A percentile compares a stretch with the other conserved stretches of the same genome.
Evolutionary conservation across 30 jellyfish, hydroid and myxozoan genomes (phyloP).

Genomic region (Hydractinia echinata): DNA sequence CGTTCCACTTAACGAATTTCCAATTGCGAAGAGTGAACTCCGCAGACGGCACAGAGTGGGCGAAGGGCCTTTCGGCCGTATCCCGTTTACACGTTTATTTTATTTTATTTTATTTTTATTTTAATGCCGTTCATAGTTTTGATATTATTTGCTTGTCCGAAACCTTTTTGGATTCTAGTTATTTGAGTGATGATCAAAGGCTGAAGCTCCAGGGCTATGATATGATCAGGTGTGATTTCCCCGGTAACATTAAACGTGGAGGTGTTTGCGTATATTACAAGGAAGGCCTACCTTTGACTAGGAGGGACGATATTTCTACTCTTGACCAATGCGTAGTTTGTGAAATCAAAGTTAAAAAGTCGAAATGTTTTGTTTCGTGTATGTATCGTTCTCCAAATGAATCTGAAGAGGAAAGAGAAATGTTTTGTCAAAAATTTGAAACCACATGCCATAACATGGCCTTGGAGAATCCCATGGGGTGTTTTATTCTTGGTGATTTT

Average conservation of each 20-base stretch:
- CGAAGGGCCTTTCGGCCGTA: no score
- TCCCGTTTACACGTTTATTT: no score
- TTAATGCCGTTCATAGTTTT: neutral
- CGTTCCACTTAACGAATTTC: no score
- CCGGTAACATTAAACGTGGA: neutral
- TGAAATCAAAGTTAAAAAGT: neutral
- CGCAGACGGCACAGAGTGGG: no score
- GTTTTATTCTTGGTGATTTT: conserved; percentile 4
- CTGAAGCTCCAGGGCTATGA: neutral
- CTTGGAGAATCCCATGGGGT: neutral
- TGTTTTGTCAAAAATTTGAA: neutral
- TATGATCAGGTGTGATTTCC: neutral
- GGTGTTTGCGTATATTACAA: neutral
- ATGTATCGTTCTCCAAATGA: neutral
- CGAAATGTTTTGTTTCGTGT: neutral
- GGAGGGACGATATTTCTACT: neutral
- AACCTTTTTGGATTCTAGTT: conserved; percentile 10
- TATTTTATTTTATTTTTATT: no score
- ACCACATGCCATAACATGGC: neutral
- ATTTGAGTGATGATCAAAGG: conserved; percentile 7
- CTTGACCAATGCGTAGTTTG: conserved; percentile 5
- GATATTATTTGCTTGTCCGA: neutral
- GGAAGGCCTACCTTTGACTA: neutral
- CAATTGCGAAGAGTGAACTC: no score
- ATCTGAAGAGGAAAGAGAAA: conserved; percentile 1